Conservation (phyloP, 1,140 invertebrate species). For the Philaenus spumarius region DNA sequence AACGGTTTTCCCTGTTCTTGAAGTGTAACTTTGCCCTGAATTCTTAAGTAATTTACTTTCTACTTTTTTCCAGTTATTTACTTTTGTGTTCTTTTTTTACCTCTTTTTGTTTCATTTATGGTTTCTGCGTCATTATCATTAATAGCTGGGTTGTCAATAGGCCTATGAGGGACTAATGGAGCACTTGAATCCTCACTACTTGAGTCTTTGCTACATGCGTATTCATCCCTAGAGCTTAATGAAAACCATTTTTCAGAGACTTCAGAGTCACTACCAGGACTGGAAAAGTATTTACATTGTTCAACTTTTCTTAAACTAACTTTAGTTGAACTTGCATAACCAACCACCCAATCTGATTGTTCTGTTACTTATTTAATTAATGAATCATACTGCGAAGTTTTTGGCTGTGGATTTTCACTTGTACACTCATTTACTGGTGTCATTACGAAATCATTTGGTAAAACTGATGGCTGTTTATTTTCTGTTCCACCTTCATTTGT, state of each 20-base stretch:
- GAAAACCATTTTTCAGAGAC: not conserved
- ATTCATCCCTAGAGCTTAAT: not conserved
- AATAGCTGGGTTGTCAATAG: not conserved
- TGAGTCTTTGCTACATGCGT: not conserved
- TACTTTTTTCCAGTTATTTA: too few relatives aligned
- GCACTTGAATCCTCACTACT: not conserved
- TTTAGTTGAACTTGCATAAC: not conserved
- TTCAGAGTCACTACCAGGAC: not conserved
- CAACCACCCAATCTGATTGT: not conserved
- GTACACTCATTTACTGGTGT: too few relatives aligned
- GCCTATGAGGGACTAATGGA: not conserved
- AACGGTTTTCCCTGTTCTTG: too few relatives aligned
- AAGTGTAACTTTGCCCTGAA: too few relatives aligned
- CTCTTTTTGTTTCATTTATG: not conserved
- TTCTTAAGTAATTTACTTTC: too few relatives aligned
- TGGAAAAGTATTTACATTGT: not conserved
- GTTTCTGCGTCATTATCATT: not conserved
- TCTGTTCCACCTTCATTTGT: too few relatives aligned
- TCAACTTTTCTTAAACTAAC: not conserved
- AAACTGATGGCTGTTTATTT: too few relatives aligned
- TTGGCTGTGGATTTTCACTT: too few relatives aligned
- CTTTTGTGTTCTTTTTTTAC: constrained; percentile 8
- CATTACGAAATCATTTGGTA: too few relatives aligned
- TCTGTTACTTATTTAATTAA: too few relatives aligned
- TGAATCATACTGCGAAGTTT: too few relatives aligned